Conservation (phyloP, 2,797 vertebrate species). For the Coendou prehensilis region DNA sequence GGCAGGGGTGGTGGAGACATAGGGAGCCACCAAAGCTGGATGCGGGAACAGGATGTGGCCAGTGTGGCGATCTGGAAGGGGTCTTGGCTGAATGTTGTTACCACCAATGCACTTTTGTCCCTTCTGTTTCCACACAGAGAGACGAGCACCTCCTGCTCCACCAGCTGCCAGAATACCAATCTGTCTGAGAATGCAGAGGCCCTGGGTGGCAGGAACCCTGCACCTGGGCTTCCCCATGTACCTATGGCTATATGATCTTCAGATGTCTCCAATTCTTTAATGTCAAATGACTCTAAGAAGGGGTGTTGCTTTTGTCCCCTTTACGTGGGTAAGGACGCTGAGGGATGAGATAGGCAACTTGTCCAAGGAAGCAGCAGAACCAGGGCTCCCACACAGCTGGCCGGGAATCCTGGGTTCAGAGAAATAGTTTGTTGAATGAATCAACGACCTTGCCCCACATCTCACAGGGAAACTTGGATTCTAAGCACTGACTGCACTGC, state of each 20-base stretch:
- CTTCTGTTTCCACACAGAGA: constrained; percentile 16
- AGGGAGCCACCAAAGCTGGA: neutral
- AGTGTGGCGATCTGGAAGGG: fast-evolving
- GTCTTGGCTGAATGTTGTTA: neutral
- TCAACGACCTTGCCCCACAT: neutral
- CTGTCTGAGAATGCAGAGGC: constrained; percentile 52
- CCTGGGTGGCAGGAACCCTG: neutral
- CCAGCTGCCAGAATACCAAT: constrained; percentile 74
- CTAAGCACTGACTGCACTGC: too few species aligned
- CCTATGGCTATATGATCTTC: neutral
- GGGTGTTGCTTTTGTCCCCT: neutral
- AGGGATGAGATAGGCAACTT: neutral
- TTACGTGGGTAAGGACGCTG: neutral
- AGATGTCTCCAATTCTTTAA: neutral
- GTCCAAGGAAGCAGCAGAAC: neutral
- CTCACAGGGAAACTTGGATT: neutral
- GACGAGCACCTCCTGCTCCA: neutral
- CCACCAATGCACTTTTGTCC: neutral
- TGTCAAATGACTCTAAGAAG: neutral
- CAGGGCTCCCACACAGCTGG: neutral
- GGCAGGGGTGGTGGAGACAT: neutral
- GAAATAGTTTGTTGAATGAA: neutral
- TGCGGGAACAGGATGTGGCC: neutral
- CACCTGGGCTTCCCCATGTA: constrained; percentile 19
- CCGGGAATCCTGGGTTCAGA: neutral